Conservation (phyloP, 2,888 invertebrate genomes). For the Tricholauxania praeusta region DNA sequence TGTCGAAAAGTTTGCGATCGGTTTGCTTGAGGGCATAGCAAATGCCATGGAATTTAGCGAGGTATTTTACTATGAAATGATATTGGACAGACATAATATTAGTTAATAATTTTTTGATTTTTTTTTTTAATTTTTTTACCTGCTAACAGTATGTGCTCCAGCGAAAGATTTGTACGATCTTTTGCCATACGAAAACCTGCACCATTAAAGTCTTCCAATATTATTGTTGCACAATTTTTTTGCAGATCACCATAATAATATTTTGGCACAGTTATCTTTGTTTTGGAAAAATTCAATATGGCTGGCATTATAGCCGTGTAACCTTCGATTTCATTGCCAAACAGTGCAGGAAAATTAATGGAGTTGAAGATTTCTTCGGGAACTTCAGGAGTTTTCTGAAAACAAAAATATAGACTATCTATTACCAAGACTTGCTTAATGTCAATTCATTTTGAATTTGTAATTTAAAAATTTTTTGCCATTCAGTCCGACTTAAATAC, state of each 20-base stretch:
- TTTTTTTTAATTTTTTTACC: constrained; percentile 44
- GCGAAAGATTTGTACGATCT: constrained; percentile 55
- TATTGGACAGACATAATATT: background rate
- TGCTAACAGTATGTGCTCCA: constrained; percentile 62
- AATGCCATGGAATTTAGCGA: constrained; percentile 64
- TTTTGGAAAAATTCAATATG: constrained; percentile 49
- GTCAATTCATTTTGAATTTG: too few relatives aligned
- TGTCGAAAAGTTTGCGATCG: constrained; percentile 51
- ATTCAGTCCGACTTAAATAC: too few relatives aligned
- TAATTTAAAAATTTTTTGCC: too few relatives aligned
- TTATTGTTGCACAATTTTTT: constrained; percentile 52
- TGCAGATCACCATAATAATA: constrained; percentile 59
- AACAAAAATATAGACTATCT: background rate
- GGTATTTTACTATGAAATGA: constrained; percentile 50
- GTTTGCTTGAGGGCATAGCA: constrained; percentile 59
- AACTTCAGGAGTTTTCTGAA: constrained; percentile 61
- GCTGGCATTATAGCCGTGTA: constrained; percentile 60
- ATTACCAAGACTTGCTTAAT: too few relatives aligned
- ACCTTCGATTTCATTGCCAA: constrained; percentile 61
- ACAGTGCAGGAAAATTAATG: constrained; percentile 57
- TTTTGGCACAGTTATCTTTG: constrained; percentile 53
- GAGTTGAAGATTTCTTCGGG: constrained; percentile 53
- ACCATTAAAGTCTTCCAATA: constrained; percentile 59
- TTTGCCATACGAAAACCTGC: constrained; percentile 59
- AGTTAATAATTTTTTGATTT: background rate